Evolutionary conservation across 2,888 invertebrate species (phyloP), one percentile per base, ranked within the genome.

Genomic region (Mongoloraphidia duomilia): DNA sequence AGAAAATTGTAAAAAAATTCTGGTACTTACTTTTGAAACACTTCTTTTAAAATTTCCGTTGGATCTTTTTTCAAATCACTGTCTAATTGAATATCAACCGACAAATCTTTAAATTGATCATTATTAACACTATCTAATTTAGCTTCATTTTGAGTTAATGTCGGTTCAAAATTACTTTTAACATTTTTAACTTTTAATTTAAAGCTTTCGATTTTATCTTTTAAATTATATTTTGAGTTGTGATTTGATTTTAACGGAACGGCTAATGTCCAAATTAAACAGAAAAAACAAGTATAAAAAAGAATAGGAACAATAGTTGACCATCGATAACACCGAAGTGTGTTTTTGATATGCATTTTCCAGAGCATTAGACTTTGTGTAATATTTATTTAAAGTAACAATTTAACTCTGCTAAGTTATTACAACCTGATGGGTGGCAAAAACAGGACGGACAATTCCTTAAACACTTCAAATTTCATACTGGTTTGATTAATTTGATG

Each of bases 251-350:
- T 67, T 44, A 70, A 57, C 48, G 71, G 70, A 44, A 72, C 63
- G 5, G 74, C 70, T 50, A 74, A 63, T 57, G 70, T 66, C 63
- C 73, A 70, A 56, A 75, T 72, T 58, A 73, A 62, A 49, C 69
- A 64, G 57, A 75, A 72, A 60, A 76, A 73, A 53, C 68, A 64
- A 52, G 73, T 60, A 61, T 76, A 76, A 59, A 74, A 71, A 56
- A 76, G 61, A 57, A 74, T 64, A 51, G 75, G 73, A 53, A 74
- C 69, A 47, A 70, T 63, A 55, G 73, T 73, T 14, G 76, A 74
- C 75, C 75, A 76, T 53, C 75, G 65, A 50, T 65, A 63, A 63
- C 47, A 63, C 53, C 14, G 40, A 14, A 39, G 14, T 39, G 40
- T 14, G 14, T 39, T 39, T 39, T 39, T 9, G 14, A 14, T 39